These are phyloP conservation scores for Hylomyscus alleni DNA, from an alignment of 2,797 vertebrate genomes.

Conservation along the genomic window DNA sequence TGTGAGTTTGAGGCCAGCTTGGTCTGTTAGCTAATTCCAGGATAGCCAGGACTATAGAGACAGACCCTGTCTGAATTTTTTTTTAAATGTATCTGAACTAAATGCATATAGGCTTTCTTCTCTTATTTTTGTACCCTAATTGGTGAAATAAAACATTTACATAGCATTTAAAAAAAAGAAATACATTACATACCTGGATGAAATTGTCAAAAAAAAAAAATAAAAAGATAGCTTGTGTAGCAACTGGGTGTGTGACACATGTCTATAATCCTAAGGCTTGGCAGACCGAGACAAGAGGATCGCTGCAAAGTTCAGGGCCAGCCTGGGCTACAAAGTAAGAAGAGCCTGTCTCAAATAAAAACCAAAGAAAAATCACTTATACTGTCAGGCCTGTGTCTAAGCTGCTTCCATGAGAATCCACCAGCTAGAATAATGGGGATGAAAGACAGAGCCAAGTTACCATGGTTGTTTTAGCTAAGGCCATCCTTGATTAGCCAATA, in stretches of 20 bases:
- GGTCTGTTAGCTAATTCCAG: too few species aligned
- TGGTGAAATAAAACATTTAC: too few species aligned
- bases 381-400: not conserved
- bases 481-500: not conserved
- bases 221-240: not conserved
- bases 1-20: too few species aligned
- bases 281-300: not conserved
- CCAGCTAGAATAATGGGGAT: not conserved
- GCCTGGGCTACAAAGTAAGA: not conserved
- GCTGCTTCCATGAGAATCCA: not conserved
- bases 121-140: too few species aligned
- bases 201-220: not conserved
- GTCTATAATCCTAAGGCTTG: not conserved
- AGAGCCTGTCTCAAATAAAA: not conserved
- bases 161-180: not conserved
- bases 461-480: not conserved
- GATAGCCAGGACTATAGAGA: too few species aligned
- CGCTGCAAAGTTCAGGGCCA: not conserved
- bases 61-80: too few species aligned
- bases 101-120: too few species aligned
- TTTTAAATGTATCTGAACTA: too few species aligned
- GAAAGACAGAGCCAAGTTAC: not conserved
- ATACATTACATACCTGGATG: not conserved
- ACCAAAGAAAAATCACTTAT: not conserved
- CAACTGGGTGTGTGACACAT: not conserved